A percentile compares a stretch with the other conserved stretches of the same genome.
phyloP scores from a whole-genome alignment of 2,888 invertebrate species.

The Hypomecis atomaria region DNA sequence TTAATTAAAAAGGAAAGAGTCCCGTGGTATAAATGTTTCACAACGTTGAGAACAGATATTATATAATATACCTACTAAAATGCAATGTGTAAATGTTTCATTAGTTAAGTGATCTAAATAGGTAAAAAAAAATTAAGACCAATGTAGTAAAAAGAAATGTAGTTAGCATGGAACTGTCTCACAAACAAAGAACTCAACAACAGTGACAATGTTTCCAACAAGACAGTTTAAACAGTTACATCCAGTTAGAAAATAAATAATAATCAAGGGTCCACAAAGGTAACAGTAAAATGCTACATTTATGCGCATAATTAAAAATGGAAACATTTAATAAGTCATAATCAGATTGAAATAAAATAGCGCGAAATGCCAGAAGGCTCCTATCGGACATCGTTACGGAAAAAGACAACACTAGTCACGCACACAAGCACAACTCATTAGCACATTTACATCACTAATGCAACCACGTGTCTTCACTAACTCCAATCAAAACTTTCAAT shows the following conservation, averaged over 20 bases:
- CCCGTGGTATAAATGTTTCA: no score
- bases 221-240: slow-evolving; percentile 17
- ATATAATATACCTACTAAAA: no score
- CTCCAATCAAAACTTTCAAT: slow-evolving; percentile 66
- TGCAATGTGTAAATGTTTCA: no score
- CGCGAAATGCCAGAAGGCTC: slow-evolving; percentile 55
- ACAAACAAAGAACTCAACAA: background rate
- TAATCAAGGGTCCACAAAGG: slow-evolving; percentile 14
- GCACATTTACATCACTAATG: slow-evolving; percentile 81
- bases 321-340: slow-evolving; percentile 40
- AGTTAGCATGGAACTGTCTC: background rate
- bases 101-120: no score
- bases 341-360: slow-evolving; percentile 52
- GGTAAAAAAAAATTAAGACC: background rate
- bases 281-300: slow-evolving; percentile 10
- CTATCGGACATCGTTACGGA: slow-evolving; percentile 52
- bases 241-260: slow-evolving; percentile 26
- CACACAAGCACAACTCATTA: slow-evolving; percentile 77
- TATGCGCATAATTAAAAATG: slow-evolving; percentile 39
- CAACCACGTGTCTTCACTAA: slow-evolving; percentile 66
- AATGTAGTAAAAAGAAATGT: no score
- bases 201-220: background rate
- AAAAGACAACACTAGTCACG: slow-evolving; percentile 65
- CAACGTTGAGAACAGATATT: no score
- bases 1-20: no score